Percentiles rank a stretch among this genome's conserved stretches.
These are phyloP conservation scores for Furcifer pardalis DNA, from an alignment of 2,797 vertebrate species.

Conservation along the genomic window DNA sequence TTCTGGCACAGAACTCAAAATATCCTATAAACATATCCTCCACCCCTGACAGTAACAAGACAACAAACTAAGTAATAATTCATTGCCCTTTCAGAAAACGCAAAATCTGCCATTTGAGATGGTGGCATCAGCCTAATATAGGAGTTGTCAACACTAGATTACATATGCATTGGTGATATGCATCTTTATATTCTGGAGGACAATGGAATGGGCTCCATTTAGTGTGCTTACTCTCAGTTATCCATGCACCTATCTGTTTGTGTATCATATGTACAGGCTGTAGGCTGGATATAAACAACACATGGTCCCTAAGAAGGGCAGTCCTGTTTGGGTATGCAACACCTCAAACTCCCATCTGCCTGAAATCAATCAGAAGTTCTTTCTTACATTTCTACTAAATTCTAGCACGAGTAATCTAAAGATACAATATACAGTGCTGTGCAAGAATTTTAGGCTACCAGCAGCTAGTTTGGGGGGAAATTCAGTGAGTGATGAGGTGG, in stretches of 20 bases:
- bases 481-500: too few relatives aligned
- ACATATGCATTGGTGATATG: background rate
- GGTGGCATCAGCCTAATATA: too few relatives aligned
- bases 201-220: background rate
- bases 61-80: too few relatives aligned
- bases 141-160: background rate
- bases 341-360: background rate
- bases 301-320: background rate
- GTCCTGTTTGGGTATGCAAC: background rate
- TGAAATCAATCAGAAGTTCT: background rate
- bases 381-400: background rate
- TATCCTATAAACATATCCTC: too few relatives aligned
- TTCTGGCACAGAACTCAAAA: too few relatives aligned
- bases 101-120: too few relatives aligned
- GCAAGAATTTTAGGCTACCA: too few relatives aligned
- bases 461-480: too few relatives aligned
- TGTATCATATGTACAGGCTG: background rate
- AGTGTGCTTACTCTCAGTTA: background rate
- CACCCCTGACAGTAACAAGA: too few relatives aligned
- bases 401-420: background rate
- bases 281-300: background rate
- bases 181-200: background rate
- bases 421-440: too few relatives aligned
- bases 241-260: background rate
- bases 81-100: too few relatives aligned